phyloP scores from a whole-genome alignment of 2,888 invertebrate species.

The Cataglyphis altisquamis region DNA sequence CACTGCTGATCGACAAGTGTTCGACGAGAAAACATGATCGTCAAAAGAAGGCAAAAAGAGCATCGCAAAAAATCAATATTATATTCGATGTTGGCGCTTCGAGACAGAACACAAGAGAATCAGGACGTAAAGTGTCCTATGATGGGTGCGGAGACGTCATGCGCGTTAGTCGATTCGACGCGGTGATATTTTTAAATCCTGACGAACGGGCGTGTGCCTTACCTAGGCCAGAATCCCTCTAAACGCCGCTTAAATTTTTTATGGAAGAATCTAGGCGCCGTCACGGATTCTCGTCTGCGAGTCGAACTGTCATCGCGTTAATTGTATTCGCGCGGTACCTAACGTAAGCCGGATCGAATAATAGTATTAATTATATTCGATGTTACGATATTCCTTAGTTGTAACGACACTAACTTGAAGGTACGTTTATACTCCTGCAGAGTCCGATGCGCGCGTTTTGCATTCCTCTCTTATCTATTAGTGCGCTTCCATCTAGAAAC shows the following conservation, averaged over 20 bases:
- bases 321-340: neutral
- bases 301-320: neutral
- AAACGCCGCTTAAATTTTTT: conserved; percentile 1
- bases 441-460: too few species aligned
- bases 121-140: neutral
- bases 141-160: conserved; percentile 56
- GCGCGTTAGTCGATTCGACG: conserved; percentile 60
- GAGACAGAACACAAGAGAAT: neutral
- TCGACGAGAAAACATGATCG: neutral
- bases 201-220: conserved; percentile 11
- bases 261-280: conserved; percentile 43
- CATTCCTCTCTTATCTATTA: neutral
- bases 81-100: neutral
- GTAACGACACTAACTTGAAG: too few species aligned
- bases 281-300: conserved; percentile 45
- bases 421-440: too few species aligned
- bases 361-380: neutral
- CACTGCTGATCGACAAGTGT: neutral
- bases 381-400: too few species aligned
- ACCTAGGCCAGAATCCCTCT: neutral
- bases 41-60: neutral
- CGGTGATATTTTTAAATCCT: conserved; percentile 58
- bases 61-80: neutral
- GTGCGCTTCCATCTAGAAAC: conserved; percentile 4
- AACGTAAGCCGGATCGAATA: neutral